Percentiles rank a stretch among this genome's conserved stretches.
Conservation (phyloP, 2,888 invertebrate species). For the Brassicogethes aeneus region DNA sequence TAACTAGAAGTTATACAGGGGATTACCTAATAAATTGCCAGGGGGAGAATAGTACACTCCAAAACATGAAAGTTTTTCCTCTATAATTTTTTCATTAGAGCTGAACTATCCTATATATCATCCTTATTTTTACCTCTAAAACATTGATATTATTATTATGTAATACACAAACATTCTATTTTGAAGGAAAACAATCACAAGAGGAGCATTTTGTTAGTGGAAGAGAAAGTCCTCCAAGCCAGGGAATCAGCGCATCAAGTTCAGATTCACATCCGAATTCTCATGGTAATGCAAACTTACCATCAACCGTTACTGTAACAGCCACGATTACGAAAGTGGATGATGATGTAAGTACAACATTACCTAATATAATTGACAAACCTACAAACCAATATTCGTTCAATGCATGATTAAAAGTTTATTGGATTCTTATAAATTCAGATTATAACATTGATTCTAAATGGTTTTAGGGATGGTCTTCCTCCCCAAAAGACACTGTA, state of each 20-base stretch:
- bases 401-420: neutral
- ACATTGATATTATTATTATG: no score
- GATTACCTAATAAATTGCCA: no score
- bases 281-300: constrained; percentile 33
- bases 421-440: neutral
- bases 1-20: no score
- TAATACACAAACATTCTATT: neutral
- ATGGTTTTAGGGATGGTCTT: constrained; percentile 68
- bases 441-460: neutral
- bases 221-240: constrained; percentile 56
- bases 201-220: constrained; percentile 33
- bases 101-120: no score
- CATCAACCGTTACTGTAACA: constrained; percentile 38
- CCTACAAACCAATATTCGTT: neutral
- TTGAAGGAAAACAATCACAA: constrained; percentile 25
- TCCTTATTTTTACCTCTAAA: no score
- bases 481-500: constrained; percentile 79
- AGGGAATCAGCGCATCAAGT: constrained; percentile 35
- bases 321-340: constrained; percentile 41
- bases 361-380: no score
- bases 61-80: no score
- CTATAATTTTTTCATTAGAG: no score
- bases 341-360: constrained; percentile 46
- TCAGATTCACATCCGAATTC: constrained; percentile 36
- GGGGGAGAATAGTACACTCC: no score